A percentile compares a stretch with the other conserved stretches of the same genome.
phyloP scores from a whole-genome alignment of 2,888 invertebrate species.

The Adineta ricciae region DNA sequence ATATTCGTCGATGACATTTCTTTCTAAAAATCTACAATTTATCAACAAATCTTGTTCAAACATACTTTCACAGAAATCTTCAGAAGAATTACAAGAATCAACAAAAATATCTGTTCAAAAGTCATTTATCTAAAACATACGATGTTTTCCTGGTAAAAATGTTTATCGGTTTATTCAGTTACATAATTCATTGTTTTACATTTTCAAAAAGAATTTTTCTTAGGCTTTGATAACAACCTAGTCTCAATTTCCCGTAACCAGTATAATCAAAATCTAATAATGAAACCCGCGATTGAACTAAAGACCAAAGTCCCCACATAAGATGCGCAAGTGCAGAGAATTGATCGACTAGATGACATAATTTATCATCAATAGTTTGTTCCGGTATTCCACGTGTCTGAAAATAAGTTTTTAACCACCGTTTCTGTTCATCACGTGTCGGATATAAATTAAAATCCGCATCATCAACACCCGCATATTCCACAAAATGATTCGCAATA shows the following conservation, averaged over 20 bases:
- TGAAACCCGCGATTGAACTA: slow-evolving; percentile 29
- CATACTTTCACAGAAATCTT: not conserved
- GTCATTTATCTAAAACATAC: not conserved
- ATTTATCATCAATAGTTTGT: slow-evolving; percentile 1
- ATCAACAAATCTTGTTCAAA: not conserved
- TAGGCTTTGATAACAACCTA: not conserved
- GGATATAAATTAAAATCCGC: slow-evolving; percentile 31
- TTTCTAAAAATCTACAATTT: not conserved
- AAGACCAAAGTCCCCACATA: slow-evolving; percentile 32
- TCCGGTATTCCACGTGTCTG: not conserved
- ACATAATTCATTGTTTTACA: not conserved
- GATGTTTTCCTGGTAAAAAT: too few species aligned
- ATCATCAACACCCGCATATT: slow-evolving; percentile 33
- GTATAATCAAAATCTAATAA: slow-evolving; percentile 31
- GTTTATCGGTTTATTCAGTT: too few species aligned
- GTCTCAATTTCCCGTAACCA: slow-evolving; percentile 12
- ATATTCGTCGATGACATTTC: not conserved
- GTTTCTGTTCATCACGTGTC: slow-evolving; percentile 23
- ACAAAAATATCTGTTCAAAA: not conserved
- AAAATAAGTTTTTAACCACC: slow-evolving; percentile 30
- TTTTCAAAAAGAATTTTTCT: not conserved
- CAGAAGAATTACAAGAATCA: not conserved
- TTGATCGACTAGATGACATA: slow-evolving; percentile 19
- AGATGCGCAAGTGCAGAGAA: slow-evolving; percentile 26
- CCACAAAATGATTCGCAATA: slow-evolving; percentile 34